phyloP scores from a whole-genome alignment of 2,113 vertebrate genomes.

The Macroglossus sobrinus region DNA sequence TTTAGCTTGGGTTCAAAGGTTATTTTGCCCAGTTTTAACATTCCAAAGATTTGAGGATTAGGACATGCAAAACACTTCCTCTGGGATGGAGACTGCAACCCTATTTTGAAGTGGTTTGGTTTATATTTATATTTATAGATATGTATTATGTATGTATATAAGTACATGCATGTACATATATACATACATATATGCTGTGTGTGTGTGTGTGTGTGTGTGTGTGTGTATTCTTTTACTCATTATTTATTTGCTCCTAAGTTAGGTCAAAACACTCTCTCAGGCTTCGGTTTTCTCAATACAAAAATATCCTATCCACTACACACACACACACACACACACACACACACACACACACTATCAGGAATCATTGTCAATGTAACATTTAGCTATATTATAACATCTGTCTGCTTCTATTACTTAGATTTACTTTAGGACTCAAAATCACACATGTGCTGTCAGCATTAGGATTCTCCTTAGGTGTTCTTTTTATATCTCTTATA shows the following conservation, averaged over 20 bases:
- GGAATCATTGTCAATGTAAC: background rate
- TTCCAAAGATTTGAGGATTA: background rate
- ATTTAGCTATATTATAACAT: background rate
- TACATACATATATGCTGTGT: too few species aligned
- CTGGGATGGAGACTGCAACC: background rate
- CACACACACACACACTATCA: background rate
- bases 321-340: too few species aligned
- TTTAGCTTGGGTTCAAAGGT: background rate
- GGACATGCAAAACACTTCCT: too few species aligned
- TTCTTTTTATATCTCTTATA: background rate
- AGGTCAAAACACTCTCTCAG: background rate
- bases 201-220: too few species aligned
- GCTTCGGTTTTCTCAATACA: background rate
- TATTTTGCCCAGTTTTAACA: background rate
- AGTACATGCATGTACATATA: too few species aligned
- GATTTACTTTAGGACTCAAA: background rate
- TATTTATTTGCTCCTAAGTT: background rate
- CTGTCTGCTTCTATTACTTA: background rate
- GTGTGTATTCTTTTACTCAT: background rate
- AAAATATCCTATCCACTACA: background rate
- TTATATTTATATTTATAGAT: background rate
- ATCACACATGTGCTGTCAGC: background rate
- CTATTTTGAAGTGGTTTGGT: background rate
- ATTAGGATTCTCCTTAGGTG: background rate
- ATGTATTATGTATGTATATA: too few species aligned